These are phyloP conservation scores for Schmidtea mediterranea DNA, from an alignment of 1,140 invertebrate species.

Conservation along the genomic window DNA sequence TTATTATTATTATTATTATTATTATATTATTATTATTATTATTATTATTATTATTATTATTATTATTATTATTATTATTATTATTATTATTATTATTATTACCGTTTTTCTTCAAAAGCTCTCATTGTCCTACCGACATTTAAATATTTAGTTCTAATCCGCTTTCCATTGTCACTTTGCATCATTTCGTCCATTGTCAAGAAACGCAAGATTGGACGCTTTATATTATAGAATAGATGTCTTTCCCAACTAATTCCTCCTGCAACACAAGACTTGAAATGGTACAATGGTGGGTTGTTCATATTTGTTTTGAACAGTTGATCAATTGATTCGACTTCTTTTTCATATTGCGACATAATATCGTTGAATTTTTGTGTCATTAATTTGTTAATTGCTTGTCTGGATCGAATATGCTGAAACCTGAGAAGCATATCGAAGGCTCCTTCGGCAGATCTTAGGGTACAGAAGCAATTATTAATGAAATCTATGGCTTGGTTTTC, in stretches of 20 bases:
- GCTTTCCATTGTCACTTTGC: conserved; percentile 39
- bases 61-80: no score
- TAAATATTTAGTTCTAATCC: conserved; percentile 36
- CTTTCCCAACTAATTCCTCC: conserved; percentile 56
- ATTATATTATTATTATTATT: no score
- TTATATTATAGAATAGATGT: conserved; percentile 44
- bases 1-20: no score
- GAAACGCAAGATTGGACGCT: conserved; percentile 45
- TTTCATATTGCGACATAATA: conserved; percentile 49
- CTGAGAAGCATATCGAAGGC: conserved; percentile 49
- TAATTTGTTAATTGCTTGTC: conserved; percentile 39
- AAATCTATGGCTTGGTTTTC: conserved; percentile 54
- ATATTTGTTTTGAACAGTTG: conserved; percentile 35
- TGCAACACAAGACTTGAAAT: conserved; percentile 44
- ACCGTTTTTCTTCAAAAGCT: conserved; percentile 38
- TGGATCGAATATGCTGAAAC: conserved; percentile 46
- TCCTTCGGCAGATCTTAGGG: conserved; percentile 45
- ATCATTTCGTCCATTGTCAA: conserved; percentile 44
- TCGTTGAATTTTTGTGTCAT: conserved; percentile 52
- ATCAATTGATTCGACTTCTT: conserved; percentile 38
- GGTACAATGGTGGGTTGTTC: conserved; percentile 39
- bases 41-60: no score
- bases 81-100: no score
- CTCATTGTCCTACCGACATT: conserved; percentile 43
- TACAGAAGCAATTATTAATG: conserved; percentile 54